A percentile compares a stretch with the other conserved stretches of the same genome.
These are phyloP conservation scores for Charina bottae DNA, from an alignment of 2,113 vertebrate species.

Conservation along the genomic window DNA sequence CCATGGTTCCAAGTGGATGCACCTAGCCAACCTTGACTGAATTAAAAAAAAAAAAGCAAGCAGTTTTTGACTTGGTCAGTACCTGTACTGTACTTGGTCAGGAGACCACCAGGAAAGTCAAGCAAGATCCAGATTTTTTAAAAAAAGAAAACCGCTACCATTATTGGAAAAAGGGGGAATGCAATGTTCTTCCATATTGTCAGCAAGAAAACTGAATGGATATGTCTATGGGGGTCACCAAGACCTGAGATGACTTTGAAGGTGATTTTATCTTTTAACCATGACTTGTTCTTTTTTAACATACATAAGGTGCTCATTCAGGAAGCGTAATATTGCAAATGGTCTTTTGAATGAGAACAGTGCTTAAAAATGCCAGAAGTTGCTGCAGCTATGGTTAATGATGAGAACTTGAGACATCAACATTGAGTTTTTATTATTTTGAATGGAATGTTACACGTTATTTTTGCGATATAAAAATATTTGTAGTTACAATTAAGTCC, in stretches of 20 bases:
- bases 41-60: neutral
- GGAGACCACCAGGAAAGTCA: neutral
- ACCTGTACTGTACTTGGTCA: neutral
- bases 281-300: neutral
- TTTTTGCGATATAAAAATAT: slow-evolving; percentile 21
- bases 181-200: no score
- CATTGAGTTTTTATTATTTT: slow-evolving; percentile 21
- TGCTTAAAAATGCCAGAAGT: neutral
- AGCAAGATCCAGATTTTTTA: neutral
- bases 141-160: no score
- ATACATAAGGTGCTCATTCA: neutral
- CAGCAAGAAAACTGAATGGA: no score
- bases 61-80: neutral
- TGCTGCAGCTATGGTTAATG: slow-evolving; percentile 26
- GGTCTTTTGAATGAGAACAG: neutral
- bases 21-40: neutral
- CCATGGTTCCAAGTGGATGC: neutral
- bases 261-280: no score
- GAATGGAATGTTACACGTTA: neutral
- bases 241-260: no score
- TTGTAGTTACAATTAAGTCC: slow-evolving; percentile 23
- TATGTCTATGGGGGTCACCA: no score
- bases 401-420: neutral
- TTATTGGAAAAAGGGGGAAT: no score
- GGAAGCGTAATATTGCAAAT: neutral